Conservation (phyloP, 2,797 vertebrate genomes). For the Chelidonichthys spinosus region DNA sequence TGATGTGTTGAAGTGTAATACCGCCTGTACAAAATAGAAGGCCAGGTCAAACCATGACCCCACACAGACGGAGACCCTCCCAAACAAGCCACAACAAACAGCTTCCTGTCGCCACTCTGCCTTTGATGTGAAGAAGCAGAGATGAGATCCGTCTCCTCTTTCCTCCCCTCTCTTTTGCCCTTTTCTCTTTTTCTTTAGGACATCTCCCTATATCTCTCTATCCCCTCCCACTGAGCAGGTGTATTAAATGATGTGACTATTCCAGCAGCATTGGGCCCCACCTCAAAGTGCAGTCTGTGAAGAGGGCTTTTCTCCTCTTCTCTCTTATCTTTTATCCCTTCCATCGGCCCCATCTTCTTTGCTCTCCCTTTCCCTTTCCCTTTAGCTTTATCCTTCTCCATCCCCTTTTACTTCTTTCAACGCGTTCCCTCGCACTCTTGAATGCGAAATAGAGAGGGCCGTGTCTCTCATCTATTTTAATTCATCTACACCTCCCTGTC, state of each 20-base stretch:
- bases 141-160: conserved; percentile 64
- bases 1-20: conserved; percentile 42
- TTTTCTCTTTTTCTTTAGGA: conserved; percentile 60
- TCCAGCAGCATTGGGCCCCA: conserved; percentile 65
- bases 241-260: conserved; percentile 79
- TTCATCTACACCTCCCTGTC: conserved; percentile 65
- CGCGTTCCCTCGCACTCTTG: conserved; percentile 56
- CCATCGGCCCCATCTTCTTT: conserved; percentile 65
- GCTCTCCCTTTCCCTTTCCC: conserved; percentile 47
- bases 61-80: conserved; percentile 58
- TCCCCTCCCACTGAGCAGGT: conserved; percentile 72
- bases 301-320: conserved; percentile 75
- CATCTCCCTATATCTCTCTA: conserved; percentile 64
- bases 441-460: conserved; percentile 64
- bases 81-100: conserved; percentile 78
- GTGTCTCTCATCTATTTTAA: conserved; percentile 59
- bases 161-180: conserved; percentile 60
- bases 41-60: conserved; percentile 59
- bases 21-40: conserved; percentile 53
- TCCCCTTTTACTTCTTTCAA: conserved; percentile 65
- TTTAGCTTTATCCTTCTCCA: conserved; percentile 64
- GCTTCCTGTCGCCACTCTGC: conserved; percentile 61
- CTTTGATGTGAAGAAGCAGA: conserved; percentile 77
- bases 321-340: conserved; percentile 77
- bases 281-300: conserved; percentile 79